These are phyloP conservation scores for Pithys albifrons DNA, from an alignment of 2,113 vertebrate species.

Conservation along the genomic window DNA sequence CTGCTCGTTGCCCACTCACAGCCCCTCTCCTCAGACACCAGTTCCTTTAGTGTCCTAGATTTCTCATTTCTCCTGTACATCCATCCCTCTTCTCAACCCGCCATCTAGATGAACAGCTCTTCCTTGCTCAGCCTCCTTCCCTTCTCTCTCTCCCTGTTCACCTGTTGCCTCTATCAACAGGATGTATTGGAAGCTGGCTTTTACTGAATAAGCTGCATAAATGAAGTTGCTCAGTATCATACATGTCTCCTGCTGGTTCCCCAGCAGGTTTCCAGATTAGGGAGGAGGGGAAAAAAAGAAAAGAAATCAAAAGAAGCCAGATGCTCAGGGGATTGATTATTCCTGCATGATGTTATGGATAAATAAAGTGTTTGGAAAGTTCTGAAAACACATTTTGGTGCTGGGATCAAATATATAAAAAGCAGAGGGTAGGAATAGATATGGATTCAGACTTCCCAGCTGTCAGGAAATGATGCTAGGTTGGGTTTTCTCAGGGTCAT, in stretches of 20 bases:
- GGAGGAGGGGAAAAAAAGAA: rapidly evolving
- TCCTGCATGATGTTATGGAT: constrained; percentile 10
- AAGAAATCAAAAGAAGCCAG: constrained; percentile 47
- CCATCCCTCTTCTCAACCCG: not conserved
- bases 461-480: not conserved
- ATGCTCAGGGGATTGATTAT: constrained; percentile 53
- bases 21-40: rapidly evolving
- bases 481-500: not conserved
- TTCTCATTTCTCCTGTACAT: not conserved
- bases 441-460: not conserved
- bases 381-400: not conserved
- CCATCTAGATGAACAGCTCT: not conserved
- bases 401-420: constrained; percentile 27
- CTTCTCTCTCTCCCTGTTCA: not conserved
- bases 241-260: not conserved
- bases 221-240: not conserved
- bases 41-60: not conserved
- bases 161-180: not conserved
- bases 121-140: not conserved
- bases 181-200: not conserved
- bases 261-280: constrained; percentile 54
- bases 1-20: not conserved
- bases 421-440: not conserved
- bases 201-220: not conserved
- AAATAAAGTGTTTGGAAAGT: constrained; percentile 57